These are phyloP conservation scores for Physella acuta DNA, from an alignment of 1,140 invertebrate genomes.

Conservation along the genomic window DNA sequence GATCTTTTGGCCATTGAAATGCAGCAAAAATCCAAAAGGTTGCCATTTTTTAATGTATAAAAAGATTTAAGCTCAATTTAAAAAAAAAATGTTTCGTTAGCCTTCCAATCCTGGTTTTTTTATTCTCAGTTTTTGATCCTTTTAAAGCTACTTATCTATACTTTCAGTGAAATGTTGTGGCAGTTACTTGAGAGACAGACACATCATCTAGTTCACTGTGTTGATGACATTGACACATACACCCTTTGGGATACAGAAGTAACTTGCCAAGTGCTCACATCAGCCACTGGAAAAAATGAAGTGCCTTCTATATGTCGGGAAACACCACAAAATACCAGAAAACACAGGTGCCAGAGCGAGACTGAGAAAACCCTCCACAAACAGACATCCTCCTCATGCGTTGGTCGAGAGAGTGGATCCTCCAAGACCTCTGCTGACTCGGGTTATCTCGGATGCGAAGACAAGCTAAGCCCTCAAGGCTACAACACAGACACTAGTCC, in stretches of 20 bases:
- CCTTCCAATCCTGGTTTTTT: too few species aligned
- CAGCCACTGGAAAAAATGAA: neutral
- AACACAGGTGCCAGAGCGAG: neutral
- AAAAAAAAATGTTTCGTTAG: too few species aligned
- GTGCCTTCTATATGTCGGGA: too few species aligned
- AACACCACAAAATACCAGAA: neutral
- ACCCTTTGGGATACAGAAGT: neutral
- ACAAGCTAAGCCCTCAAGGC: constrained; percentile 18
- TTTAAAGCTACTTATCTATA: neutral
- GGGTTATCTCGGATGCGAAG: constrained; percentile 22
- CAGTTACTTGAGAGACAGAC: constrained; percentile 34
- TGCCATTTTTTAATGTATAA: neutral
- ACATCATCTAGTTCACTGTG: constrained; percentile 34
- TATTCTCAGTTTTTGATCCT: neutral
- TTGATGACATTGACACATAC: constrained; percentile 1
- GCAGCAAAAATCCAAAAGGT: constrained; percentile 37
- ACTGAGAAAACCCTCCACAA: too few species aligned
- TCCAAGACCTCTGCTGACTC: constrained; percentile 14
- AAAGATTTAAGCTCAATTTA: too few species aligned
- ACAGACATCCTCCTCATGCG: neutral
- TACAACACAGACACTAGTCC: neutral
- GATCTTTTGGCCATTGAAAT: constrained; percentile 42
- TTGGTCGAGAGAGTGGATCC: neutral
- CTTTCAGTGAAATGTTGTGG: constrained; percentile 32
- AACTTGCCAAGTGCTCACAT: neutral